Evolutionary conservation across 2,888 invertebrate genomes (phyloP), one percentile per base, ranked within the genome.

Genomic region (Diloba caeruleocephala): DNA sequence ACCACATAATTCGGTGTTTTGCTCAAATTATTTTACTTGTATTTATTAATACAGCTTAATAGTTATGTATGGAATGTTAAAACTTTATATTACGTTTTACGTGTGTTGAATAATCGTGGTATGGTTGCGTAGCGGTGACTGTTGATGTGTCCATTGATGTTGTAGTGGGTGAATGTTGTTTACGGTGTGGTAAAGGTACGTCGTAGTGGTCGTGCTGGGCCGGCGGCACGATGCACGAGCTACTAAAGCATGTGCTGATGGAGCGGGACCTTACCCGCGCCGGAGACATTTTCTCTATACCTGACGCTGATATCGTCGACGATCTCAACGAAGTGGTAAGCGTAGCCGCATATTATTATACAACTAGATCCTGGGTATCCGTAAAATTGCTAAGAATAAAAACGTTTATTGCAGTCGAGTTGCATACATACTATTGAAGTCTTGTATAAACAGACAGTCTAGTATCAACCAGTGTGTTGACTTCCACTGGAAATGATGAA

Each of bases 221-320:
- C 49, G 45, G 48, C 34, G 32, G 45, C 81, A 96, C 92, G 84
- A 98, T 98, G 98, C 98, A 98, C 92, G 97, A 97, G 89, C 94
- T 98, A 81, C 96, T 98, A 84, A 96, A 97, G 82, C 97, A 97
- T 94, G 98, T 98, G 67, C 94, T 98, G 68, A 97, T 96, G 79
- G 97, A 97, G 87, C 96, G 97, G 85, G 98, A 98, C 91, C 94
- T 98, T 57, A 98, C 98, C 42, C 94, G 96, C 85, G 98, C 98
- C 75, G 98, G 98, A 19, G 98, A 98, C 88, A 95, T 98, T 64
- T 98, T 98, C 89, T 96, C 97, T 8, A 95, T 98, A 59, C 95
- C 97, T 34, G 98, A 99, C 92, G 95, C 96, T 54, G 96, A 97
- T 67, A 98, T 99, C 72, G 97, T 97, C 17, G 95, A 96, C 85